Base-by-base conservation (phyloP, 2,888 invertebrate genomes). In the Spatulosminthurus flaviceps region DNA sequence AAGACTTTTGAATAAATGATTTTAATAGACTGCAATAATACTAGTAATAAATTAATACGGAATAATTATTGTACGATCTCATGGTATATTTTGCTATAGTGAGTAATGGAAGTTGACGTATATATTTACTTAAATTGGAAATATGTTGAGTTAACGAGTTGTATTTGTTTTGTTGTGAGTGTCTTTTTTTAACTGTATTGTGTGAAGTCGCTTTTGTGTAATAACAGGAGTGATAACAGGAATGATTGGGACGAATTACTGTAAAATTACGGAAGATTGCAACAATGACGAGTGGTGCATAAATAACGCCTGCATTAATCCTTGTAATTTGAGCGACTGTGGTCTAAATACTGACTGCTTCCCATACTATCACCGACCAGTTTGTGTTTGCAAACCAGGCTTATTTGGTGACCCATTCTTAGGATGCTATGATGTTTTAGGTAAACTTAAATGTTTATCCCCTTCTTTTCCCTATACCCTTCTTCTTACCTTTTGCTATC, bases 381-480 rank as follows among this genome's bases (percentile, higher is more conserved):
- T 82, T 24, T 86, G 86, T 77, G 82, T 83, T 28, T 86, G 86
- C 76, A 88, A 91, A 28, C 82, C 81, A 34, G 92, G 92, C 72
- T 90, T 92, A 73, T 89, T 90, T 84, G 94, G 94, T 85, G 93
- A 94, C 88, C 93, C 94, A n/a, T 94, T 92, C 82, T 64, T 61
- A 76, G 70, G 74, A 84, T 86, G 73, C 79, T 74, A 66, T 79
- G 73, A 74, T 66, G 67, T 42, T 22, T 69, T 74, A 71, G 77
- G 77, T 78, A 78, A 78, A 21, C 51, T 41, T 41, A 4, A 13
- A 51, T 19, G 73, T 73, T 73, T 73, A 60, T 73, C 67, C 67
- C 64, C 67, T 67, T 67, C 67, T 67, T 67, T 67, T 67, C 67
- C 67, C 67, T 67, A 28, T 67, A 67, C 42, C 42, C 24, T n/a